Evolutionary conservation across 2,888 invertebrate species (phyloP).

Genomic region (Drosophila multiciliata): DNA sequence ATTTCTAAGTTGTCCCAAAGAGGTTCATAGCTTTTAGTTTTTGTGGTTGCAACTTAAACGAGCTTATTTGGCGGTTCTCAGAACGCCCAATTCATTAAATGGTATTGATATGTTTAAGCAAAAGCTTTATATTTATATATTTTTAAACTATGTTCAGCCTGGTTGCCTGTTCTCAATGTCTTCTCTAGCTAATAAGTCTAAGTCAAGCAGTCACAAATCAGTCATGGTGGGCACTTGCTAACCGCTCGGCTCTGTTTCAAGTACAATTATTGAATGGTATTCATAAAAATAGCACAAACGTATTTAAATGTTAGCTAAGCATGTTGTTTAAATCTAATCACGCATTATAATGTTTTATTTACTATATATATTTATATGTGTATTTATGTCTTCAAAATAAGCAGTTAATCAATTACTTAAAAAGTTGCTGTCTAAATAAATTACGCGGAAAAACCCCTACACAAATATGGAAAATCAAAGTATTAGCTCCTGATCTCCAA

Average conservation of each 20-base stretch:
- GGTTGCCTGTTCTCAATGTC: slow-evolving; percentile 59
- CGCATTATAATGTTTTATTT: slow-evolving; percentile 41
- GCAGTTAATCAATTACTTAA: slow-evolving; percentile 47
- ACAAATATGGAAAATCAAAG: slow-evolving; percentile 1
- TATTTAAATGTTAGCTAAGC: slow-evolving; percentile 68
- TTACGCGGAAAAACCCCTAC: slow-evolving; percentile 6
- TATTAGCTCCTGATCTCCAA: not conserved
- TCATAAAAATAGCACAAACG: slow-evolving; percentile 62
- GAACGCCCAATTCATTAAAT: slow-evolving; percentile 25
- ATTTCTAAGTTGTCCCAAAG: slow-evolving; percentile 60
- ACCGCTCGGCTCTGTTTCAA: slow-evolving; percentile 53
- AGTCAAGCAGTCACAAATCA: slow-evolving; percentile 37
- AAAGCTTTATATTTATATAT: slow-evolving; percentile 69
- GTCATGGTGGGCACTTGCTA: slow-evolving; percentile 25
- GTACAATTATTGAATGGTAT: slow-evolving; percentile 75
- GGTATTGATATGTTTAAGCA: slow-evolving; percentile 52
- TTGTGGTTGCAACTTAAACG: slow-evolving; percentile 50
- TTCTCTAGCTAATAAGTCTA: slow-evolving; percentile 59
- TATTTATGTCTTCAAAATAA: slow-evolving; percentile 56
- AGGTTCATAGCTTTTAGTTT: slow-evolving; percentile 62
- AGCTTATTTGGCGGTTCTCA: slow-evolving; percentile 53
- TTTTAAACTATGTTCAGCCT: slow-evolving; percentile 38
- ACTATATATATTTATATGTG: slow-evolving; percentile 42
- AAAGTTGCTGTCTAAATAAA: slow-evolving; percentile 56
- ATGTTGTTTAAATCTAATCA: slow-evolving; percentile 30